Evolutionary conservation across 2,888 invertebrate species (phyloP), one percentile per base, ranked within the genome.

Genomic region (Drosophila dives): DNA sequence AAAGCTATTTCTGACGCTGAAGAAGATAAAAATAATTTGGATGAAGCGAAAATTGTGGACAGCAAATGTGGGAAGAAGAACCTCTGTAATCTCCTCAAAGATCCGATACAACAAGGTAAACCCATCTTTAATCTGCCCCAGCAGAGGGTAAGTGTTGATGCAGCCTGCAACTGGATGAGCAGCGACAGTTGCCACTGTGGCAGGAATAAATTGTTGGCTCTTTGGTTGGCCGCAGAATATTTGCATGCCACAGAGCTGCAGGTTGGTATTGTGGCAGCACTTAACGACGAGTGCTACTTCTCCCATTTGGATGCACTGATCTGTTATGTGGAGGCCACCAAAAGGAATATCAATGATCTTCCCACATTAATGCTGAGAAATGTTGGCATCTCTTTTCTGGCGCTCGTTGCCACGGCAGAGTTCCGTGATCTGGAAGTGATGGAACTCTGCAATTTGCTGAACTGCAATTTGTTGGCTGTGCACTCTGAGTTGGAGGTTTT

Each of bases 111-210:
- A 1, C 12, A 6, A 11, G 40, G 50, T 1, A 15, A 0, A 0
- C 4, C 4, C 2, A 7, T 3, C 42, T 2, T 42, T 5, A 17
- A 0, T 1, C 12, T 64, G 64, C 29, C 29, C 6, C 23, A 4
- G 33, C 29, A 34, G 2, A 23, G 40, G 17, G 4, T 64, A 4
- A n/a, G 10, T 6, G 8, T 12, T 0, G 33, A 42, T 7, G 26
- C 42, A 2, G 64, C 64, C 40, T 64, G 51, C 17, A 34, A 17
- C 10, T 64, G 65, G 64, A 42, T 65, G 64, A 7, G 26, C 6
- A 51, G 20, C 8, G 15, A 17, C 11, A 12, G 29, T 8, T 17
- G 20, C 17, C 17, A 23, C 1, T 51, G 64, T 12, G 20, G 34
- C 8, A 20, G 42, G 1, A 33, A 20, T 20, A 40, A 51, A 3